Conservation (phyloP, 2,113 vertebrate genomes). For the Craseonycteris thonglongyai region DNA sequence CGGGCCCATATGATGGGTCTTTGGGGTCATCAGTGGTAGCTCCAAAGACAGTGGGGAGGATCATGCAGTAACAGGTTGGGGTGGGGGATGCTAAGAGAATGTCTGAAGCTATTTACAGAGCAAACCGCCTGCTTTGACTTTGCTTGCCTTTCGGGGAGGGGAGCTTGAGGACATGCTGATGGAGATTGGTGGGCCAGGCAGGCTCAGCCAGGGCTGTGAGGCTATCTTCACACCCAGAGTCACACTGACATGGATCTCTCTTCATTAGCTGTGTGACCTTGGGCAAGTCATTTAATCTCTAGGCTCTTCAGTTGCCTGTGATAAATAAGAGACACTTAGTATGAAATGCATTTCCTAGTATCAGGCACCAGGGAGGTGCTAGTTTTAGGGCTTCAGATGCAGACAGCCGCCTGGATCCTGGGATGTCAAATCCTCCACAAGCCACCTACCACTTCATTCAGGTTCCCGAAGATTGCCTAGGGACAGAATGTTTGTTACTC, state of each 20-base stretch:
- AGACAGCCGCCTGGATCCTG: not conserved
- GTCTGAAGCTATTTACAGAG: not conserved
- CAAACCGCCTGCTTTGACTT: not conserved
- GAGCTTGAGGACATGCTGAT: not conserved
- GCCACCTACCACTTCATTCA: not conserved
- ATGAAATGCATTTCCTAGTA: not conserved
- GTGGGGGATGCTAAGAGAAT: not conserved
- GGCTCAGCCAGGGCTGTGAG: no score
- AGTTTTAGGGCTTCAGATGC: not conserved
- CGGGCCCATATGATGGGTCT: not conserved
- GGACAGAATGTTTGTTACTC: not conserved
- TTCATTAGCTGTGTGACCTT: not conserved
- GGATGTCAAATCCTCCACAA: not conserved
- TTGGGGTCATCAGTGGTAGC: not conserved
- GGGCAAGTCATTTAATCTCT: not conserved
- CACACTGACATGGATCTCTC: not conserved
- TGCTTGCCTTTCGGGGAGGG: no score
- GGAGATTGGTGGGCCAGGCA: not conserved
- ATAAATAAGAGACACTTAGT: not conserved
- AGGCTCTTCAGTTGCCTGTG: not conserved
- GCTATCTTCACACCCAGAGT: not conserved
- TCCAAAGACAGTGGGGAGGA: not conserved
- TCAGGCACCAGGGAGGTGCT: not conserved
- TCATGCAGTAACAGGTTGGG: not conserved
- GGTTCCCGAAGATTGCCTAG: not conserved